These are phyloP conservation scores for Seriola dumerili DNA, from an alignment of 2,113 vertebrate species.

Conservation along the genomic window DNA sequence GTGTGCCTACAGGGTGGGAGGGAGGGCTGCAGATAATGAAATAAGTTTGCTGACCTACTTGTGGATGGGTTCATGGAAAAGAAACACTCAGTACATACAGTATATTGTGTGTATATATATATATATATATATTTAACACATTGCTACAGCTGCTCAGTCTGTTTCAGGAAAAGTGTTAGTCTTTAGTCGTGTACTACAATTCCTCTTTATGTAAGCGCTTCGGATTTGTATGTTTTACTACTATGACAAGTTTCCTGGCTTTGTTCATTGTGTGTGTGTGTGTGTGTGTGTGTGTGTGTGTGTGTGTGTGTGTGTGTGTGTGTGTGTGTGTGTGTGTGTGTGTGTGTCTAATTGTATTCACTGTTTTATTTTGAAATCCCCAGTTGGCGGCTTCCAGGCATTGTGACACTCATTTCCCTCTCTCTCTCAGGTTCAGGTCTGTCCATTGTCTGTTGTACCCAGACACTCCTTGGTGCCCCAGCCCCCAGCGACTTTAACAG, in stretches of 20 bases:
- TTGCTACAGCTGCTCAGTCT: not conserved
- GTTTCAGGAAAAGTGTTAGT: conserved; percentile 20
- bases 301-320: not conserved
- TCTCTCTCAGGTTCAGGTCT: conserved; percentile 89
- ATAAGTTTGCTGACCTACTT: conserved; percentile 5
- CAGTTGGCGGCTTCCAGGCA: conserved; percentile 68
- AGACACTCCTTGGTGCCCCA: conserved; percentile 93
- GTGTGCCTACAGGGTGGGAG: not conserved
- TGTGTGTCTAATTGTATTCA: conserved; percentile 45
- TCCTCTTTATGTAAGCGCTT: conserved; percentile 41
- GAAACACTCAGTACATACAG: not conserved
- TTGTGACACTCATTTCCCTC: conserved; percentile 68
- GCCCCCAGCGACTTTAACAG: conserved; percentile 81
- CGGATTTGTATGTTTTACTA: conserved; percentile 57
- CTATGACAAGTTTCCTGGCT: conserved; percentile 66
- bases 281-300: conserved; percentile 4
- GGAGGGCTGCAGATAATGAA: not conserved
- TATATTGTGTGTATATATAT: not conserved
- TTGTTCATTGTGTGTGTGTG: conserved; percentile 61
- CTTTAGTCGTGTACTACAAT: conserved; percentile 28
- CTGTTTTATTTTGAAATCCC: conserved; percentile 69
- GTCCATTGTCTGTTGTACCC: conserved; percentile 94
- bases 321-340: conserved; percentile 4
- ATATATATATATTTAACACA: not conserved
- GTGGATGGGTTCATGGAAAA: not conserved